Percentiles rank a stretch among this genome's conserved stretches.
Conservation (phyloP, 2,113 vertebrate genomes). For the Uria lomvia region DNA sequence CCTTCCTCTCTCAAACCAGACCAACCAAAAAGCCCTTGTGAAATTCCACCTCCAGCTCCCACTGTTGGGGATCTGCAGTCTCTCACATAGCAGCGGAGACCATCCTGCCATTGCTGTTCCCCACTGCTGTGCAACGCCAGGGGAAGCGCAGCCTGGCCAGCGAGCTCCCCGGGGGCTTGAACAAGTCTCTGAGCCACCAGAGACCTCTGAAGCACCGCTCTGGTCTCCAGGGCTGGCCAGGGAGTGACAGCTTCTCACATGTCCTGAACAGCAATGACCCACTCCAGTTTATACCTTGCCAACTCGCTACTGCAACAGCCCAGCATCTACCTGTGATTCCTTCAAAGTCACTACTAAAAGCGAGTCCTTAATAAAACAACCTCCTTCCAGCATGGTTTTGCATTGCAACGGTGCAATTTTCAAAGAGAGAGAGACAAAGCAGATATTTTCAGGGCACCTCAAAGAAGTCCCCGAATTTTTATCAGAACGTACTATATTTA, state of each 20-base stretch:
- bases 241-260: neutral
- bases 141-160: neutral
- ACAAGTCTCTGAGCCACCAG: neutral
- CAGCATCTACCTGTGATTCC: neutral
- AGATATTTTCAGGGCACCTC: neutral
- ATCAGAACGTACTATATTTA: neutral
- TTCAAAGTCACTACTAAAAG: neutral
- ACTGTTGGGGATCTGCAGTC: neutral
- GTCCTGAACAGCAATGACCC: neutral
- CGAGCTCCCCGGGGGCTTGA: fast-evolving
- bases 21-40: neutral
- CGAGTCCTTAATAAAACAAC: neutral
- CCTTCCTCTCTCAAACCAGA: neutral
- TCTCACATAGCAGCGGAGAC: fast-evolving
- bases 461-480: neutral
- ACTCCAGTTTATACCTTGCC: neutral
- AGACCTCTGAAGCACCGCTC: neutral
- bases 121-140: no score
- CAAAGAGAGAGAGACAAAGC: neutral
- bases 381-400: neutral
- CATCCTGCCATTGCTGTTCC: neutral
- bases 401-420: neutral
- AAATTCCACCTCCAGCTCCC: neutral
- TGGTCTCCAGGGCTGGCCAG: neutral
- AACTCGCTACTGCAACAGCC: neutral